Evolutionary conservation across 2,113 vertebrate species (phyloP).

Genomic region (Pelvicachromis taeniatus): DNA sequence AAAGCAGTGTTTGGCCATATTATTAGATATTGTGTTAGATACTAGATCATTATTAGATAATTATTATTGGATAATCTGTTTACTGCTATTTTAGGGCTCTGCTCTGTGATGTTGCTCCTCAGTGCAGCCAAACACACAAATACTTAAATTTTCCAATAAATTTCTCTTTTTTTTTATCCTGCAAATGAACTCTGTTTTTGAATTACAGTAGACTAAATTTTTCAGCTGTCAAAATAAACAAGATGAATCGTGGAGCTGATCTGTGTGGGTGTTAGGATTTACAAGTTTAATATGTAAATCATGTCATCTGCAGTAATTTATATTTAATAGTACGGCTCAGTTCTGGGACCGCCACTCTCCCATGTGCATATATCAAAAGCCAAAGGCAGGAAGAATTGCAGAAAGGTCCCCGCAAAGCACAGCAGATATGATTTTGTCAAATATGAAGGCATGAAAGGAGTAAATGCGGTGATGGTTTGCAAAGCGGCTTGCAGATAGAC

Average conservation of each 20-base stretch:
- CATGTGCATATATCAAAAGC: background rate
- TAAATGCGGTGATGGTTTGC: background rate
- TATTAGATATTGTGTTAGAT: background rate
- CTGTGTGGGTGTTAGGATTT: background rate
- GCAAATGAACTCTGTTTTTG: background rate
- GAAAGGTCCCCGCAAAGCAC: background rate
- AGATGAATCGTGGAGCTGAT: background rate
- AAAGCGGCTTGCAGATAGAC: background rate
- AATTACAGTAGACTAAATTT: background rate
- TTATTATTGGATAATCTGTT: background rate
- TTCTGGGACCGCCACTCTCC: background rate
- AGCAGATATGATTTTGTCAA: background rate
- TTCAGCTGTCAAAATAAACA: background rate
- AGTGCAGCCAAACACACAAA: background rate
- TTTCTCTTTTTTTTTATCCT: background rate
- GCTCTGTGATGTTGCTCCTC: background rate
- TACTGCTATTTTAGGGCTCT: no score
- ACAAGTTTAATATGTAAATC: background rate
- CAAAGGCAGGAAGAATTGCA: background rate
- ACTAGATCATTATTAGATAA: background rate
- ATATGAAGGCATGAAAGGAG: background rate
- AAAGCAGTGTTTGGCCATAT: background rate
- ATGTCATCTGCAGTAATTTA: background rate
- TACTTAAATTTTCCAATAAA: background rate
- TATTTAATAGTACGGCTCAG: background rate